Evolutionary conservation across 1,140 invertebrate species (phyloP).

Genomic region (Pemphigus obesinymphae): DNA sequence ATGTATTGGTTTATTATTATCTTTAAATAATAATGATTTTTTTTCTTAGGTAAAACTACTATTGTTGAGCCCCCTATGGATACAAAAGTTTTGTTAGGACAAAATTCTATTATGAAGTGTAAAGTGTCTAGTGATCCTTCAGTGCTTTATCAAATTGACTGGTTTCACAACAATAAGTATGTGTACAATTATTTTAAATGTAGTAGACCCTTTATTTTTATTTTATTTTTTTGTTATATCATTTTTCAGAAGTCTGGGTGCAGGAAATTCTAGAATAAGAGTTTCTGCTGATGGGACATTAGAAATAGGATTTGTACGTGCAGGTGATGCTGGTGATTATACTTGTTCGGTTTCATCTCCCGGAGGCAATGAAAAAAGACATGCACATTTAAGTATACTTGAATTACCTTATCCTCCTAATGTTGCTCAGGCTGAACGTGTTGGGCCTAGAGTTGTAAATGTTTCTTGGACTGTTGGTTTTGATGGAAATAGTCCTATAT

Average conservation of each 20-base stretch:
- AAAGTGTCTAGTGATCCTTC: slow-evolving; percentile 87
- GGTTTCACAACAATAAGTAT: slow-evolving; percentile 84
- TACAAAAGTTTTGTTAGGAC: slow-evolving; percentile 79
- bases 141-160: slow-evolving; percentile 83
- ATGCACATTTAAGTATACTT: slow-evolving; percentile 78
- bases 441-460: slow-evolving; percentile 68
- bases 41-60: slow-evolving; percentile 75
- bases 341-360: slow-evolving; percentile 76
- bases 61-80: slow-evolving; percentile 88
- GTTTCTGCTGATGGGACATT: slow-evolving; percentile 71
- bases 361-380: slow-evolving; percentile 86
- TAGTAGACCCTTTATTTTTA: not conserved
- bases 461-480: slow-evolving; percentile 92
- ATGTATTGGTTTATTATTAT: not conserved
- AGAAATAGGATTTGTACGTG: slow-evolving; percentile 73
- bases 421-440: slow-evolving; percentile 70
- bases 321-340: slow-evolving; percentile 76
- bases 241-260: slow-evolving; percentile 44
- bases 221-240: not conserved
- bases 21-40: not conserved
- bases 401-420: slow-evolving; percentile 90
- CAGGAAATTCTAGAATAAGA: slow-evolving; percentile 61
- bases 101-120: slow-evolving; percentile 85
- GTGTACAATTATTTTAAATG: slow-evolving; percentile 47
- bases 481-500: slow-evolving; percentile 92